Evolutionary conservation across 2,113 vertebrate genomes (phyloP).

Genomic region (Anoura caudifer): DNA sequence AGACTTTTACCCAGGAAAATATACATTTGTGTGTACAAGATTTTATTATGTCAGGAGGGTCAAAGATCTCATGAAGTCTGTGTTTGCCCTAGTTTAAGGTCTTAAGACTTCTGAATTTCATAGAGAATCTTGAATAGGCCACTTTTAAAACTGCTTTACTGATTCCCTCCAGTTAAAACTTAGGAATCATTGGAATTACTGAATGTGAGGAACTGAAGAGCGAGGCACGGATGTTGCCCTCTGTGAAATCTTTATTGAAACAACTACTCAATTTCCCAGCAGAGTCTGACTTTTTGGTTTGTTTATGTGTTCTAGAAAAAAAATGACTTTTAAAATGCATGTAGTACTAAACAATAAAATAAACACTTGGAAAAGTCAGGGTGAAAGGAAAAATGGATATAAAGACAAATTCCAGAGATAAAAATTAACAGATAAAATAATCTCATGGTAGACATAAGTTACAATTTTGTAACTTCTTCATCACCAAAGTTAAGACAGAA

Average conservation of each 20-base stretch:
- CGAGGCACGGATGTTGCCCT: neutral
- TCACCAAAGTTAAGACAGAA: neutral
- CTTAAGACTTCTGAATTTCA: neutral
- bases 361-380: neutral
- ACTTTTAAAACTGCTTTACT: neutral
- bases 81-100: neutral
- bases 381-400: neutral
- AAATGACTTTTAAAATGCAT: neutral
- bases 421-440: neutral
- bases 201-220: neutral
- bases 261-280: neutral
- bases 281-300: neutral
- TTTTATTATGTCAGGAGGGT: neutral
- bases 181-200: neutral
- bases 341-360: neutral
- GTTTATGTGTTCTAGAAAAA: neutral
- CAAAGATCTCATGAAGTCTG: neutral
- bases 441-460: neutral
- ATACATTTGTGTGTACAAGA: neutral
- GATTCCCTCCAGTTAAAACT: neutral
- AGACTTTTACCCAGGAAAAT: neutral
- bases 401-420: neutral
- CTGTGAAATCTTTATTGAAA: neutral
- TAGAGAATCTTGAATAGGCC: neutral
- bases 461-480: neutral